A percentile compares a stretch with the other conserved stretches of the same genome.
Evolutionary conservation across 2,888 invertebrate species (phyloP).

Genomic region (Cynaeus angustus): DNA sequence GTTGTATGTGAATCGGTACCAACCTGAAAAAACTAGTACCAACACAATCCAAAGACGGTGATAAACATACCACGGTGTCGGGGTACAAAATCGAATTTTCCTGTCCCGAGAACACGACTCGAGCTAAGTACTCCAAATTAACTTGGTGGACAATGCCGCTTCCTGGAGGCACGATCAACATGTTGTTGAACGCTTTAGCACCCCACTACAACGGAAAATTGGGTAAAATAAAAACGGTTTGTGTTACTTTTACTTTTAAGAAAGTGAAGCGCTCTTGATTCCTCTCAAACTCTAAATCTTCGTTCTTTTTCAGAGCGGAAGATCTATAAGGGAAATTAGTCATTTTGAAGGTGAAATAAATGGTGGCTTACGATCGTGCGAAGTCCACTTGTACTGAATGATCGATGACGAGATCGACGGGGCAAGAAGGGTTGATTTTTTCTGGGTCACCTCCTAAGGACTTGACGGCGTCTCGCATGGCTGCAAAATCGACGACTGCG

Average conservation of each 20-base stretch:
- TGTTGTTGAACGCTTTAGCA: slow-evolving; percentile 94
- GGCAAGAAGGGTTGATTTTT: slow-evolving; percentile 97
- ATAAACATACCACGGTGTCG: slow-evolving; percentile 89
- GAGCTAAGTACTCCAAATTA: slow-evolving; percentile 94
- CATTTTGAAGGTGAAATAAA: neutral
- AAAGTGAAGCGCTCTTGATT: slow-evolving; percentile 97
- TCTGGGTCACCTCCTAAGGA: slow-evolving; percentile 90
- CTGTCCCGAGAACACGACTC: slow-evolving; percentile 88
- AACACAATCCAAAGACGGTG: too few relatives aligned
- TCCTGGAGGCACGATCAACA: slow-evolving; percentile 98
- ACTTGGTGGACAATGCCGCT: slow-evolving; percentile 99
- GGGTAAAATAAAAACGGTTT: too few relatives aligned
- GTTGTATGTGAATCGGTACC: slow-evolving; percentile 99
- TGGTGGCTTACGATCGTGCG: slow-evolving; percentile 78
- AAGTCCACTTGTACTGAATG: slow-evolving; percentile 99
- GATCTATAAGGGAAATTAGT: slow-evolving; percentile 73
- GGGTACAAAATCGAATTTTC: slow-evolving; percentile 78
- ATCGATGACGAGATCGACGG: slow-evolving; percentile 98
- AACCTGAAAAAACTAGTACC: too few relatives aligned
- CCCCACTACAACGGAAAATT: slow-evolving; percentile 85
- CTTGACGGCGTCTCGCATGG: slow-evolving; percentile 97
- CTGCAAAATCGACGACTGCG: slow-evolving; percentile 98
- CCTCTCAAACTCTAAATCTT: slow-evolving; percentile 94
- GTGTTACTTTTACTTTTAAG: slow-evolving; percentile 95
- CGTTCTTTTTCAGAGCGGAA: slow-evolving; percentile 93